A percentile compares a stretch with the other conserved stretches of the same genome.
Conservation (phyloP, 2,888 invertebrate genomes). For the Melanostoma mellinum region DNA sequence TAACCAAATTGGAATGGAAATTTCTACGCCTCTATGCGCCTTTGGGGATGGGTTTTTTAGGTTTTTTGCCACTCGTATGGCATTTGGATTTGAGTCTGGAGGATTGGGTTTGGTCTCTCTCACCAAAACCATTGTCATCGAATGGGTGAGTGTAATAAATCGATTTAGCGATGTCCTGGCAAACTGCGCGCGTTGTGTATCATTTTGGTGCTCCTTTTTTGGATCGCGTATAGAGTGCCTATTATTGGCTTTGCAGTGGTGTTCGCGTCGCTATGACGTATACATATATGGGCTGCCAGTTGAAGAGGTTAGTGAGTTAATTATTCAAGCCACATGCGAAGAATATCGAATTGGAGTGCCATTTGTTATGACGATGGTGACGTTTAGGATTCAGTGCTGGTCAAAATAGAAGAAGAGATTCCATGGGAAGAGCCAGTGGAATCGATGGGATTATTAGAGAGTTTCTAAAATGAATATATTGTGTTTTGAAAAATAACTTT, state of each 20-base stretch:
- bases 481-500: too few species aligned
- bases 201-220: constrained; percentile 37
- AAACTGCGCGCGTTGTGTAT: constrained; percentile 26
- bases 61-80: neutral
- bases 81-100: neutral
- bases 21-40: constrained; percentile 61
- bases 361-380: too few species aligned
- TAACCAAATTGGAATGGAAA: constrained; percentile 73
- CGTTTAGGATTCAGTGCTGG: too few species aligned
- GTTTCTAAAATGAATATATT: too few species aligned
- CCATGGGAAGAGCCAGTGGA: too few species aligned
- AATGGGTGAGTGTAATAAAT: constrained; percentile 72
- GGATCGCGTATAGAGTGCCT: constrained; percentile 45
- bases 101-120: constrained; percentile 44
- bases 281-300: constrained; percentile 47
- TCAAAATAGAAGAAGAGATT: too few species aligned
- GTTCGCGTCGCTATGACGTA: constrained; percentile 58
- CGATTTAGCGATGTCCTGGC: constrained; percentile 67
- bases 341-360: too few species aligned
- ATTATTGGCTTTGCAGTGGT: constrained; percentile 59
- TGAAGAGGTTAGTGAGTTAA: constrained; percentile 70
- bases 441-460: too few species aligned
- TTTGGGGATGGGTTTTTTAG: neutral
- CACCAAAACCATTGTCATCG: constrained; percentile 41
- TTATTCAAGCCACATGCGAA: constrained; percentile 64